phyloP scores from a whole-genome alignment of 2,797 vertebrate genomes.

The Brotogeris chrysoptera region DNA sequence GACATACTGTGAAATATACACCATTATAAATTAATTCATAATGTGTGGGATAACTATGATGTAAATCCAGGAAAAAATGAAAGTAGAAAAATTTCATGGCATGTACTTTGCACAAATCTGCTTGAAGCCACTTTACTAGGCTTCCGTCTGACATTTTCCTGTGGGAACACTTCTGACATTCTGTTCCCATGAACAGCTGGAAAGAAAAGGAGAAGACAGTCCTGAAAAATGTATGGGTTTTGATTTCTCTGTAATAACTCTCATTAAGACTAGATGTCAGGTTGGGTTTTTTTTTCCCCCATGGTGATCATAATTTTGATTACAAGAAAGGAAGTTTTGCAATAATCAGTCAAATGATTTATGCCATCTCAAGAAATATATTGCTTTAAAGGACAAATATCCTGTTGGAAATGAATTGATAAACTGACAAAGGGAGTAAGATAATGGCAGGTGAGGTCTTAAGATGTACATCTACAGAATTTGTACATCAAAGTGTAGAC shows the following conservation, averaged over 20 bases:
- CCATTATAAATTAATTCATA: not conserved
- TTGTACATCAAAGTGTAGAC: not conserved
- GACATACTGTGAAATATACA: not conserved
- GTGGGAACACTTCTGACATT: not conserved
- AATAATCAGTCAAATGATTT: not conserved
- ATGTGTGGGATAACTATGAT: fast-evolving
- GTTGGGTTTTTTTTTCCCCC: not conserved
- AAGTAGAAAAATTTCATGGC: not conserved
- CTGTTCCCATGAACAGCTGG: not conserved
- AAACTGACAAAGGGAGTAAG: not conserved
- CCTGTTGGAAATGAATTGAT: not conserved
- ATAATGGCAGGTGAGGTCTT: not conserved
- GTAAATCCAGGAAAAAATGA: not conserved
- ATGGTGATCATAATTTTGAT: not conserved
- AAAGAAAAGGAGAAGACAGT: not conserved
- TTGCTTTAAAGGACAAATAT: not conserved
- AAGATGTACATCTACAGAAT: not conserved
- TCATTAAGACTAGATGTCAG: not conserved
- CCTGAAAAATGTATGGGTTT: not conserved
- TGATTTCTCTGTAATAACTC: not conserved
- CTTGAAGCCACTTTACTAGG: not conserved
- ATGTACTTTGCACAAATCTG: not conserved
- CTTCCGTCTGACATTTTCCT: not conserved
- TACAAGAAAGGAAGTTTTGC: not conserved
- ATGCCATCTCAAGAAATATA: not conserved